Conservation (phyloP, 2,113 vertebrate genomes). For the Cephalopterus ornatus region DNA sequence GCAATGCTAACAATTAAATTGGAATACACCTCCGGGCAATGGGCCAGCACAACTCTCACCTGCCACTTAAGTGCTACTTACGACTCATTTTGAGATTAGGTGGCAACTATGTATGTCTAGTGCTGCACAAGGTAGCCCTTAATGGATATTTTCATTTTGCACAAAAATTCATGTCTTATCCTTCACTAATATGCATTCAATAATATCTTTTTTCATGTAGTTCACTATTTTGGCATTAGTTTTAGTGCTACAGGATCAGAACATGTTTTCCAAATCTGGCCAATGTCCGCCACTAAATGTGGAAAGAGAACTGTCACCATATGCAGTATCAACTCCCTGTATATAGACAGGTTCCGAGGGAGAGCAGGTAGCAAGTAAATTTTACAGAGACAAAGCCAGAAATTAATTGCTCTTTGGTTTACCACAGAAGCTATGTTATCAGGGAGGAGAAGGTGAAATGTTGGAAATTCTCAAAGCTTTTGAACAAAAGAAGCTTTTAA, state of each 20-base stretch:
- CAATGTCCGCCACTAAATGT: accelerated
- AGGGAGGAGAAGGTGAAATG: not conserved
- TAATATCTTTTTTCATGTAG: not conserved
- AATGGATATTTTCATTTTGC: not conserved
- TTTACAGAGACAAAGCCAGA: not conserved
- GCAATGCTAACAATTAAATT: not conserved
- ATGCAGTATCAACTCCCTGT: not conserved
- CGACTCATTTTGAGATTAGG: not conserved
- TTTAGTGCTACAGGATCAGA: not conserved
- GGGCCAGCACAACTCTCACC: not conserved
- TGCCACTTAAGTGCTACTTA: not conserved
- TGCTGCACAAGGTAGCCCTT: not conserved
- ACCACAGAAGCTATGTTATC: not conserved
- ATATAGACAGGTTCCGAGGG: not conserved
- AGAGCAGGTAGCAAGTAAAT: not conserved
- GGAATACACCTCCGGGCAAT: not conserved
- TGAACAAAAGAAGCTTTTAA: not conserved
- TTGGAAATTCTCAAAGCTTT: not conserved
- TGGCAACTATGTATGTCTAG: accelerated
- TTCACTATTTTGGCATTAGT: not conserved
- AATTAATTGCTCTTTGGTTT: not conserved
- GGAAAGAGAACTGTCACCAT: not conserved
- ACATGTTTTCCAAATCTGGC: not conserved
- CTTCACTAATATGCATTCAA: not conserved
- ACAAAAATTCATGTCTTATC: not conserved